Evolutionary conservation across 2,888 invertebrate species (phyloP).

Genomic region (Neoascia interrupta): DNA sequence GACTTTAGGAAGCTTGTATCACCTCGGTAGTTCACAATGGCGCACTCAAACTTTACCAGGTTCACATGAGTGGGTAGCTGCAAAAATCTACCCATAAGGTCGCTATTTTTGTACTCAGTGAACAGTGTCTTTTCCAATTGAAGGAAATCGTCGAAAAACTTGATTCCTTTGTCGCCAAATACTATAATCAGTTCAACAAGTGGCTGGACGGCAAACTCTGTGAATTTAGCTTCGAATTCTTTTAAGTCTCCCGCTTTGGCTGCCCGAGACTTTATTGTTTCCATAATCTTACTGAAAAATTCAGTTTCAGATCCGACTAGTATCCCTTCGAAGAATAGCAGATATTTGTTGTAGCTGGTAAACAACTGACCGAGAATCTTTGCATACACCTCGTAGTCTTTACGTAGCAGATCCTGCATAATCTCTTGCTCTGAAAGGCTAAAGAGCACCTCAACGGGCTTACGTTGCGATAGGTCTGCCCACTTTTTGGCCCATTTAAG

Average conservation of each 20-base stretch:
- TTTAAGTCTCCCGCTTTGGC: conserved; percentile 71
- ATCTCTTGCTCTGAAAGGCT: conserved; percentile 72
- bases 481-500: conserved; percentile 53
- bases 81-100: conserved; percentile 56
- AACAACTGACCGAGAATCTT: conserved; percentile 72
- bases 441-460: conserved; percentile 71
- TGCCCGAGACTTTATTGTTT: conserved; percentile 71
- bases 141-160: conserved; percentile 74
- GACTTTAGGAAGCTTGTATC: conserved; percentile 24
- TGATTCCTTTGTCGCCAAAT: conserved; percentile 70
- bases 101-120: conserved; percentile 30
- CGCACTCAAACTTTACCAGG: conserved; percentile 73
- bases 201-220: conserved; percentile 62
- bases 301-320: conserved; percentile 71
- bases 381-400: conserved; percentile 71
- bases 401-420: conserved; percentile 74
- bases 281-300: conserved; percentile 72
- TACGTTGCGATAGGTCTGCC: background rate
- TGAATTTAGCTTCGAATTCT: conserved; percentile 70
- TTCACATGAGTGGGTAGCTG: conserved; percentile 72
- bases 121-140: conserved; percentile 73
- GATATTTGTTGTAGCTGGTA: conserved; percentile 72
- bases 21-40: conserved; percentile 72
- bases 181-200: conserved; percentile 72
- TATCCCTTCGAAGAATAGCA: conserved; percentile 33